Evolutionary conservation across 2,888 invertebrate genomes (phyloP), one percentile per base, ranked within the genome.

Genomic region (Tinea pellionella): DNA sequence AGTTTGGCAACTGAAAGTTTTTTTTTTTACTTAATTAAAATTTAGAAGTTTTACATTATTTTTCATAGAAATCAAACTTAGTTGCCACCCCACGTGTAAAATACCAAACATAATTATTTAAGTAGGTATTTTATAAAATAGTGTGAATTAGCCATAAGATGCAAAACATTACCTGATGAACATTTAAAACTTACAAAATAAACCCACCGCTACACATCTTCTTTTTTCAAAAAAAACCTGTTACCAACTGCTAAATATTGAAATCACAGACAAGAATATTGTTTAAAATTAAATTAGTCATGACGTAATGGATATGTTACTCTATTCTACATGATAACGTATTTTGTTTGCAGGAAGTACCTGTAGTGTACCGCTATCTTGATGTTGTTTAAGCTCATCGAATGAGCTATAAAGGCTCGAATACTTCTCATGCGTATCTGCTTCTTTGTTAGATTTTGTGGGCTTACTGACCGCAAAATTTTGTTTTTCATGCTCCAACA

Each of bases 401-500:
- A 87, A 86, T 63, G 83, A 78, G 70, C 69, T 78, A 74, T 80
- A 82, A 71, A 87, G 81, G 71, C 74, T 80, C 69, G 76, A 73
- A 74, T 87, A 87, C 71, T 84, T 86, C 68, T 78, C 77, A 58
- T 69, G 67, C 59, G 66, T 70, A 18, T 67, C 70, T 59, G 75
- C 72, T 15, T 61, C 58, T 66, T 73, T 72, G 63, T 70, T 75
- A 64, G 75, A 75, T 71, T 76, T 73, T 12, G 43, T 43, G 62
- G 66, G 70, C 65, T 82, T 84, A 74, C 78, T 78, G 41, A 41
- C 12, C 61, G 72, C 74, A 73, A 55, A 59, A 15, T 42, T 59
- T 41, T 60, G 43, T 75, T 82, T 84, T 70, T 86, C 86, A 70
- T 87, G 86, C 74, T 75, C 81, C 79, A 77, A 81, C 86, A 87